Percentiles rank a stretch among this genome's conserved stretches.
Evolutionary conservation across 2,113 vertebrate genomes (phyloP).

Genomic region (Glaucomys volans): DNA sequence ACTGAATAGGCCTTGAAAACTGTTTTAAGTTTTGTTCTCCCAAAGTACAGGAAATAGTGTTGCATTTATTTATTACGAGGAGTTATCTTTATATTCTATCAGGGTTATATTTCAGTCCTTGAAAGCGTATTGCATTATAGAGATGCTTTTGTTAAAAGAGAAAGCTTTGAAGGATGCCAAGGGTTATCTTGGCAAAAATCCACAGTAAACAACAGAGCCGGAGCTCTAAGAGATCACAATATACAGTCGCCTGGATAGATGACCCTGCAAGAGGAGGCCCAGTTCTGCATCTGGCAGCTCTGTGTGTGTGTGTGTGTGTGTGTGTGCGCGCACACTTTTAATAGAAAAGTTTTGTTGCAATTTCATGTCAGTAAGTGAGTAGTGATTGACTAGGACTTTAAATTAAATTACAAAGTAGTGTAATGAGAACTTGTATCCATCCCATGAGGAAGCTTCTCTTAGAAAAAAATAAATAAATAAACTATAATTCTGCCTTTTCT

Average conservation of each 20-base stretch:
- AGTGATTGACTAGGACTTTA: conserved; percentile 23
- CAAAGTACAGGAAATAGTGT: conserved; percentile 56
- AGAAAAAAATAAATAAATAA: background rate
- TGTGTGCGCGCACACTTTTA: background rate
- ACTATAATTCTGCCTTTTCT: conserved; percentile 15
- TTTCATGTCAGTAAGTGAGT: conserved; percentile 43
- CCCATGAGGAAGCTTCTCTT: conserved; percentile 3
- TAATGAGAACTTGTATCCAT: background rate
- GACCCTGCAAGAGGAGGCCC: background rate
- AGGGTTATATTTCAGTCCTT: conserved; percentile 71
- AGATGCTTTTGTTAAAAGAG: conserved; percentile 69
- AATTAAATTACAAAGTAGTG: conserved; percentile 41
- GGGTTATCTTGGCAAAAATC: conserved; percentile 73
- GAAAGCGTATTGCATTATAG: conserved; percentile 72
- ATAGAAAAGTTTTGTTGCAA: conserved; percentile 43
- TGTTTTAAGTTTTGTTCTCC: conserved; percentile 62
- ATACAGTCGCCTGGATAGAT: conserved; percentile 45
- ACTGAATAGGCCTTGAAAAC: conserved; percentile 49
- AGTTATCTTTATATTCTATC: conserved; percentile 69
- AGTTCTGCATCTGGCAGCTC: background rate
- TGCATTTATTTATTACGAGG: conserved; percentile 71
- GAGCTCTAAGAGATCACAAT: conserved; percentile 45
- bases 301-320: background rate
- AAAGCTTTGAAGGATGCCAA: conserved; percentile 73
- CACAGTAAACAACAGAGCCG: conserved; percentile 69